A percentile compares a stretch with the other conserved stretches of the same genome.
Conservation (phyloP, 2,113 vertebrate genomes). For the Apteryx mantelli region DNA sequence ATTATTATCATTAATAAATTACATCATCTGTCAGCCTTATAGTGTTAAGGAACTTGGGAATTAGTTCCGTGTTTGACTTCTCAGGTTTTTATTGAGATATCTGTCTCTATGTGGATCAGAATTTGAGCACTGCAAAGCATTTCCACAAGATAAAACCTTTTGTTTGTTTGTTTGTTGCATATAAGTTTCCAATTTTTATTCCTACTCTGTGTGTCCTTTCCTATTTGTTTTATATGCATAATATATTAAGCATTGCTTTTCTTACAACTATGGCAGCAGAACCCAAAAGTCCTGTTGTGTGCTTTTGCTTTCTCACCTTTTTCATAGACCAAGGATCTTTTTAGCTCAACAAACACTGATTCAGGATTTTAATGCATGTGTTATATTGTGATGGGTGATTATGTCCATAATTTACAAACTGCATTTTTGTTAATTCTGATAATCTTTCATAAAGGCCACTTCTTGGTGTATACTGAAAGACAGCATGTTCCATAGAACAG, state of each 20-base stretch:
- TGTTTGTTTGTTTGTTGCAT: neutral
- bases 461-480: slow-evolving; percentile 61
- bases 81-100: neutral
- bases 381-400: neutral
- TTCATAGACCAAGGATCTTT: slow-evolving; percentile 11
- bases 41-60: neutral
- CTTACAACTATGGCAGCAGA: neutral
- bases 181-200: neutral
- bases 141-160: neutral
- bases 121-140: neutral
- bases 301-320: slow-evolving; percentile 29
- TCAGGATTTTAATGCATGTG: slow-evolving; percentile 51
- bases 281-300: slow-evolving; percentile 21
- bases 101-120: neutral
- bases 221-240: neutral
- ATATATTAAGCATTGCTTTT: neutral
- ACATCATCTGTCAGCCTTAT: neutral
- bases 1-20: neutral
- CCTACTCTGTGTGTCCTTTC: neutral
- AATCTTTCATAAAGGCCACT: slow-evolving; percentile 55
- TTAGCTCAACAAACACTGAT: slow-evolving; percentile 21
- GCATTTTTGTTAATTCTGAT: slow-evolving; percentile 55
- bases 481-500: slow-evolving; percentile 52
- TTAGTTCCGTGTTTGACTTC: neutral
- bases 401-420: slow-evolving; percentile 49